phyloP scores from a whole-genome alignment of 2,113 vertebrate genomes.

The Spheniscus mendiculus region DNA sequence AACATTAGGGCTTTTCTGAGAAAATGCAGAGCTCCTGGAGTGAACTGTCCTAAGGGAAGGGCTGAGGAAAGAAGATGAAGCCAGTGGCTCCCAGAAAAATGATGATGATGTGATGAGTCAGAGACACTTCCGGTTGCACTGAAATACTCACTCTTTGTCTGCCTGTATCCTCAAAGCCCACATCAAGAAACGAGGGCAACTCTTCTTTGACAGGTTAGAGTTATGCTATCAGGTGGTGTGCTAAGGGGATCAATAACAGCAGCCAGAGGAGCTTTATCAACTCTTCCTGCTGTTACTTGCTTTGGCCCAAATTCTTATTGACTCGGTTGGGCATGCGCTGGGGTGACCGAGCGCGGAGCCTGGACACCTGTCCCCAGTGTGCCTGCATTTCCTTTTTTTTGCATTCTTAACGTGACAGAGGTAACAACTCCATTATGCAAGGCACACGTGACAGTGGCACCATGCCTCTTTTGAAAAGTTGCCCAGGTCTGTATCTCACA shows the following conservation, averaged over 20 bases:
- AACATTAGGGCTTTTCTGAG: constrained; percentile 21
- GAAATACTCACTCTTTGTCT: constrained; percentile 37
- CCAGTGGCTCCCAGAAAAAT: constrained; percentile 32
- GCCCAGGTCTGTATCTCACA: background rate
- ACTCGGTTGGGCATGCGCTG: background rate
- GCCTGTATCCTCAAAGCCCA: background rate
- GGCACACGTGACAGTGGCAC: background rate
- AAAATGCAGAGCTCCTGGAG: constrained; percentile 46
- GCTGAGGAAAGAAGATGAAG: constrained; percentile 26
- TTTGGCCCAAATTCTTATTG: constrained; percentile 32
- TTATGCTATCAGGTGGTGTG: background rate
- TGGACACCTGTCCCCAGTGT: background rate
- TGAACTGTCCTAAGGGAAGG: constrained; percentile 16
- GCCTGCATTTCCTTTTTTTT: background rate
- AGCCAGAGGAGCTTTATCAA: constrained; percentile 21
- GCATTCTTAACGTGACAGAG: background rate
- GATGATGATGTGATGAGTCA: constrained; percentile 18
- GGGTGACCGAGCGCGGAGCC: background rate
- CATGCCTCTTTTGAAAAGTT: background rate
- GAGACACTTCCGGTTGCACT: background rate
- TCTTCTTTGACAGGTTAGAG: background rate
- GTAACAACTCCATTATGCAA: constrained; percentile 26
- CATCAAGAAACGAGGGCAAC: background rate
- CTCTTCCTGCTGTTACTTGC: constrained; percentile 27
- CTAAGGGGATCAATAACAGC: background rate